phyloP scores from a whole-genome alignment of 2,888 invertebrate genomes.

The Torymus tubicola region DNA sequence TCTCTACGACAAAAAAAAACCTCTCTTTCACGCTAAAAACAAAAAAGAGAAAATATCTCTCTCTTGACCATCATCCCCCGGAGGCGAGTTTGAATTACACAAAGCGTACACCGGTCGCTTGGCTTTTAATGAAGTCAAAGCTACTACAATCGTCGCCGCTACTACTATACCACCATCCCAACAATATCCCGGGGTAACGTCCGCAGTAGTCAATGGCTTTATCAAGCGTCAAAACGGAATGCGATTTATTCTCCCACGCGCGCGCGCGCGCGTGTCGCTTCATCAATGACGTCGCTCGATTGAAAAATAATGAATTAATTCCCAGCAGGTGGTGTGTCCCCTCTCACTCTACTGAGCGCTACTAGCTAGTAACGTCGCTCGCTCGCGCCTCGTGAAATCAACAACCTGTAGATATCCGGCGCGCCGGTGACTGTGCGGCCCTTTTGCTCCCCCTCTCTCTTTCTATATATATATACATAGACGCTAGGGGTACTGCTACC shows the following conservation, averaged over 20 bases:
- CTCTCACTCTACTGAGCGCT: slow-evolving; percentile 8
- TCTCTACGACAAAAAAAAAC: too few relatives aligned
- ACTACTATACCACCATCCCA: background rate
- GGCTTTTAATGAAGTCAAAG: too few relatives aligned
- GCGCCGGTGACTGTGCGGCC: slow-evolving; percentile 12
- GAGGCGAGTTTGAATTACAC: too few relatives aligned
- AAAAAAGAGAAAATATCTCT: too few relatives aligned
- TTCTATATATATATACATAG: background rate
- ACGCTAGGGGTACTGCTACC: background rate
- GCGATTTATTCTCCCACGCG: slow-evolving; percentile 60
- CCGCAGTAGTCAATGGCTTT: slow-evolving; percentile 59
- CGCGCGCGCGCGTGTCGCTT: slow-evolving; percentile 52
- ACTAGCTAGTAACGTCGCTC: slow-evolving; percentile 9
- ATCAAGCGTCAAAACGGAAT: slow-evolving; percentile 61
- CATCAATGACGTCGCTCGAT: slow-evolving; percentile 63
- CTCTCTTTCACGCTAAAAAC: too few relatives aligned
- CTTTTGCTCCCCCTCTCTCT: background rate
- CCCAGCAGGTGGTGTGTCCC: slow-evolving; percentile 40
- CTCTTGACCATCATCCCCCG: too few relatives aligned
- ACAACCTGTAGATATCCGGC: slow-evolving; percentile 70
- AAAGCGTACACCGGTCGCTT: too few relatives aligned
- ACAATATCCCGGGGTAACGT: background rate
- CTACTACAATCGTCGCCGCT: too few relatives aligned
- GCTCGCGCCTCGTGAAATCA: slow-evolving; percentile 61
- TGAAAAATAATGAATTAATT: slow-evolving; percentile 68